phyloP scores from a whole-genome alignment of 2,113 vertebrate genomes.

The Bos javanicus region DNA sequence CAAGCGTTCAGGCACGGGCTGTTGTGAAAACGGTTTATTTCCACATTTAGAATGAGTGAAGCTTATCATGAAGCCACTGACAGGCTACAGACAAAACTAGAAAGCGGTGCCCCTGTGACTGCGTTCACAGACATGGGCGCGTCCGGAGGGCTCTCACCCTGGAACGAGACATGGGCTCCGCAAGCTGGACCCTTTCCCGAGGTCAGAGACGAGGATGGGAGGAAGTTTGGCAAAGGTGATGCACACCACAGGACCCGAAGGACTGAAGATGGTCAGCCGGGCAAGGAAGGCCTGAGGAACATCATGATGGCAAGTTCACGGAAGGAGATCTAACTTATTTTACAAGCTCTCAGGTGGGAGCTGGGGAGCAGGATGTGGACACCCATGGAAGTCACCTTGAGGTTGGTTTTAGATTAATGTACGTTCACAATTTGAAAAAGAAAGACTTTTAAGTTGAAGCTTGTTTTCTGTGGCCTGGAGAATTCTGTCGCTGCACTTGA shows the following conservation, averaged over 20 bases:
- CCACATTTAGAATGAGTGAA: not conserved
- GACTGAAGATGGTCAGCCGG: rapidly evolving
- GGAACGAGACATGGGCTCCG: rapidly evolving
- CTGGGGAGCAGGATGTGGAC: not conserved
- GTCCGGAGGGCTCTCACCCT: rapidly evolving
- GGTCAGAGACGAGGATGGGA: rapidly evolving
- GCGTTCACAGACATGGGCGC: rapidly evolving
- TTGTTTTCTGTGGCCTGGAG: not conserved
- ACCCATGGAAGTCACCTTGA: not conserved
- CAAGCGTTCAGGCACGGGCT: rapidly evolving
- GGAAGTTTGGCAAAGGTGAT: rapidly evolving
- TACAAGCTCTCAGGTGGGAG: rapidly evolving
- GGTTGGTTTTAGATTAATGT: not conserved
- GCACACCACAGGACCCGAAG: rapidly evolving
- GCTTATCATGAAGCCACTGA: not conserved
- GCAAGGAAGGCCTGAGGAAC: rapidly evolving
- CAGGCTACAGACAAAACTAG: not conserved
- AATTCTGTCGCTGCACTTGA: not conserved
- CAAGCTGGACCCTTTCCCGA: not conserved
- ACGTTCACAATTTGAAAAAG: not conserved
- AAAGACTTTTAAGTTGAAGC: not conserved
- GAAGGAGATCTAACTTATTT: not conserved
- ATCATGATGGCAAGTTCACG: rapidly evolving
- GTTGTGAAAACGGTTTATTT: rapidly evolving
- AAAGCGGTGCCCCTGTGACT: rapidly evolving